A percentile compares a stretch with the other conserved stretches of the same genome.
Evolutionary conservation across 2,888 invertebrate species (phyloP).

Genomic region (Coremacera marginata): DNA sequence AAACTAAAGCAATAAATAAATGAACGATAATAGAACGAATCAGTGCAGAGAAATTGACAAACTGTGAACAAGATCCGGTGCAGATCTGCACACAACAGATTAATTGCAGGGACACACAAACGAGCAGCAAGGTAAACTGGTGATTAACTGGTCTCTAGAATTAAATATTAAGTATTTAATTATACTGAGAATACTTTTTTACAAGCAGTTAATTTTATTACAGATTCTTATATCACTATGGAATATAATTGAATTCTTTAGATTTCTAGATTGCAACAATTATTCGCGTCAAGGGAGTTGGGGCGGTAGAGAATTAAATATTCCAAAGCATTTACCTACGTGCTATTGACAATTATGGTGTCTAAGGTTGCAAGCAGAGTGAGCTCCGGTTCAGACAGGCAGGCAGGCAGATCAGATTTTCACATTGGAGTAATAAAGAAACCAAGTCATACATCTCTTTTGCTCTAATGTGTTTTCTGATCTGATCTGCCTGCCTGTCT

Average conservation of each 20-base stretch:
- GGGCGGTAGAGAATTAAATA: neutral
- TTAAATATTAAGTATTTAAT: too few relatives aligned
- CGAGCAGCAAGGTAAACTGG: neutral
- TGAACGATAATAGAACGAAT: neutral
- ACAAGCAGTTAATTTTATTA: too few relatives aligned
- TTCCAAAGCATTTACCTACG: slow-evolving; percentile 2
- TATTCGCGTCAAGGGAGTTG: neutral
- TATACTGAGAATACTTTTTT: too few relatives aligned
- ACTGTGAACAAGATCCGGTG: slow-evolving; percentile 19
- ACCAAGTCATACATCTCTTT: too few relatives aligned
- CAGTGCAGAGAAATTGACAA: slow-evolving; percentile 34
- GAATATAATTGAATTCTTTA: neutral
- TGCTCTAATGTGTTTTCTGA: too few relatives aligned
- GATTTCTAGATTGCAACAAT: neutral
- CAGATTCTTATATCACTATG: neutral
- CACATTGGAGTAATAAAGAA: too few relatives aligned
- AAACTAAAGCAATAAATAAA: neutral
- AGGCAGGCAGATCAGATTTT: too few relatives aligned
- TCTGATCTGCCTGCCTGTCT: too few relatives aligned
- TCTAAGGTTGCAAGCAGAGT: too few relatives aligned
- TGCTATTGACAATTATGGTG: neutral
- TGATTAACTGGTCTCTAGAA: too few relatives aligned
- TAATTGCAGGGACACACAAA: neutral
- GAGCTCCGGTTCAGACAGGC: too few relatives aligned
- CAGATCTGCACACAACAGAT: neutral